A percentile compares a stretch with the other conserved stretches of the same genome.
These are phyloP conservation scores for Epinephelus lanceolatus DNA, from an alignment of 2,113 vertebrate species.

Conservation along the genomic window DNA sequence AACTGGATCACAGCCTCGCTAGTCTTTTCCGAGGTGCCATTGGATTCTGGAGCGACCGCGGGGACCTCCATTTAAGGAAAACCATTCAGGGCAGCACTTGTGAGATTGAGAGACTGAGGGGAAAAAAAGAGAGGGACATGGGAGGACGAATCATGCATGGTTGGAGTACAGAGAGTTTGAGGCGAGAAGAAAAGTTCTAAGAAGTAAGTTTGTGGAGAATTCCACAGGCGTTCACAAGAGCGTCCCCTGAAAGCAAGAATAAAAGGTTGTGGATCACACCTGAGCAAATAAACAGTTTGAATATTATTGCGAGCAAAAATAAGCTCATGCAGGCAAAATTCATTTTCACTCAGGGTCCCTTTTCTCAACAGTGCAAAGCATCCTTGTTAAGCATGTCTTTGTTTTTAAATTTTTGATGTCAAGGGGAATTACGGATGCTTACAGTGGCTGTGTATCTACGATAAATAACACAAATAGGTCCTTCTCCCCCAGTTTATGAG, in stretches of 20 bases:
- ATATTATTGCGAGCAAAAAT: neutral
- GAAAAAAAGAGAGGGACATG: neutral
- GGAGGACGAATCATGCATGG: constrained; percentile 17
- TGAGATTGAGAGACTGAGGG: constrained; percentile 40
- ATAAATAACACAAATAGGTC: constrained; percentile 18
- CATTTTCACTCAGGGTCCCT: neutral
- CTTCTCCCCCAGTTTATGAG: neutral
- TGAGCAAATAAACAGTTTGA: constrained; percentile 12
- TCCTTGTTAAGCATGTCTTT: constrained; percentile 27
- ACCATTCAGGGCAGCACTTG: constrained; percentile 69
- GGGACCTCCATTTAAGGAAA: constrained; percentile 76
- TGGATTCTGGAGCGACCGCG: constrained; percentile 44
- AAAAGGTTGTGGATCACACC: constrained; percentile 28
- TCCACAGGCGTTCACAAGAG: neutral
- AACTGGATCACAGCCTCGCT: constrained; percentile 50
- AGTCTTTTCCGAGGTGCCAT: constrained; percentile 47
- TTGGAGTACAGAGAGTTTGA: constrained; percentile 18
- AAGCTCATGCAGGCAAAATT: constrained; percentile 11
- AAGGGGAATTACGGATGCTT: constrained; percentile 26
- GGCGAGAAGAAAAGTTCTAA: constrained; percentile 1
- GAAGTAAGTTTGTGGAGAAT: constrained; percentile 10
- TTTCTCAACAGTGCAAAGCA: constrained; percentile 11
- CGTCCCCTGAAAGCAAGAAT: constrained; percentile 1
- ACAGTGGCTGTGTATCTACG: constrained; percentile 1
- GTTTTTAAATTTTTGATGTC: constrained; percentile 28